Evolutionary conservation across 2,888 invertebrate genomes (phyloP).

Genomic region (Diaprepes abbreviatus): DNA sequence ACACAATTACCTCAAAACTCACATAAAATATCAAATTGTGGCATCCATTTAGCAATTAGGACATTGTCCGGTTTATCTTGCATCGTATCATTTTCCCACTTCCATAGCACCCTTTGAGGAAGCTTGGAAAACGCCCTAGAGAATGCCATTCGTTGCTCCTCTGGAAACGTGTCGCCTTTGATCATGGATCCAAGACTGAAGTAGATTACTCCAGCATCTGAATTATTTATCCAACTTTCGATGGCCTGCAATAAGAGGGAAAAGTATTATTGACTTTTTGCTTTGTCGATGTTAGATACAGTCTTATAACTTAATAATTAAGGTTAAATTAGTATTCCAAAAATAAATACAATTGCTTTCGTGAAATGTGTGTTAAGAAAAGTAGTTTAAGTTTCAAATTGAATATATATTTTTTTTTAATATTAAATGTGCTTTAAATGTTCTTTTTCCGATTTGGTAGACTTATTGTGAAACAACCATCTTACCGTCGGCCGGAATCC

Average conservation of each 20-base stretch:
- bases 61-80: slow-evolving; percentile 75
- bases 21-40: slow-evolving; percentile 86
- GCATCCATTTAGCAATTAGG: slow-evolving; percentile 76
- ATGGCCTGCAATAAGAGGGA: slow-evolving; percentile 68
- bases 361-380: no score
- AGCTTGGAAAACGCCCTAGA: slow-evolving; percentile 74
- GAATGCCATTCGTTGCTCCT: slow-evolving; percentile 72
- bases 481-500: no score
- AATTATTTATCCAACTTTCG: slow-evolving; percentile 75
- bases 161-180: slow-evolving; percentile 75
- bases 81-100: slow-evolving; percentile 78
- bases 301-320: no score
- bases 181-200: slow-evolving; percentile 85
- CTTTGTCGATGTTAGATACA: no score
- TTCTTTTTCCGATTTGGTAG: no score
- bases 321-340: no score
- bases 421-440: no score
- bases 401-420: no score
- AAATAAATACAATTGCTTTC: no score
- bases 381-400: no score
- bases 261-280: neutral
- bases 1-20: no score
- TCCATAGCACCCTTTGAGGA: slow-evolving; percentile 82
- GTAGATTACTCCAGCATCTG: slow-evolving; percentile 78
- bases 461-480: no score